Evolutionary conservation across 2,888 invertebrate genomes (phyloP).

Genomic region (Strigamia transsilvanica): DNA sequence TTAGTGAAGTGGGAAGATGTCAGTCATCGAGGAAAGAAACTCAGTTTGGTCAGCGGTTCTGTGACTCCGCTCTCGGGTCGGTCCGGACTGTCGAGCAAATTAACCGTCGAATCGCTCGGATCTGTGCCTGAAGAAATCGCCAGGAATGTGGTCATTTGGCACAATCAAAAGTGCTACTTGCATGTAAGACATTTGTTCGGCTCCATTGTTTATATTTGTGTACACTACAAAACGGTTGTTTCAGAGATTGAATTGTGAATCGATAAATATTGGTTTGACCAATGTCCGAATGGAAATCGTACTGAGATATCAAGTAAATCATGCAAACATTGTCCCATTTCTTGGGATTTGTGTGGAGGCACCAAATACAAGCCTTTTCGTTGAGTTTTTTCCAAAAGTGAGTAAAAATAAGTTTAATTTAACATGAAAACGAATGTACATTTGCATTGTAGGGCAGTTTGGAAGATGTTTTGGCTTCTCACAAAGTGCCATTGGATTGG

Average conservation of each 20-base stretch:
- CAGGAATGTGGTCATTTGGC: conserved; percentile 31
- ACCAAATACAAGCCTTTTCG: not conserved
- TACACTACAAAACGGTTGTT: not conserved
- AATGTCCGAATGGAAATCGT: conserved; percentile 34
- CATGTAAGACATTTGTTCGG: not conserved
- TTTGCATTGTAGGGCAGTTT: conserved; percentile 48
- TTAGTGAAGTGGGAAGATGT: conserved; percentile 51
- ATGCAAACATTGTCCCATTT: conserved; percentile 33
- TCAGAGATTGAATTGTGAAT: conserved; percentile 33
- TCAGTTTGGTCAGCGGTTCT: not conserved
- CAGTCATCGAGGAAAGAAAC: not conserved
- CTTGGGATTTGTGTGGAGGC: conserved; percentile 22
- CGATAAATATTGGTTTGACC: not conserved
- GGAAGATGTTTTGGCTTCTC: conserved; percentile 33
- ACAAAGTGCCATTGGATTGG: conserved; percentile 52
- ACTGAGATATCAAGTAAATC: not conserved
- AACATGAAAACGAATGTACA: not conserved
- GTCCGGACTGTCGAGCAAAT: not conserved
- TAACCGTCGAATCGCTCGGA: not conserved
- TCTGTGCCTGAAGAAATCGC: not conserved
- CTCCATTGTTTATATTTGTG: too few relatives aligned
- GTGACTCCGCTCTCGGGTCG: not conserved
- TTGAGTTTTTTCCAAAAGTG: conserved; percentile 48
- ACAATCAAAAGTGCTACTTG: conserved; percentile 28
- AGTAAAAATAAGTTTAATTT: not conserved